Percentiles rank a stretch among this genome's conserved stretches.
phyloP scores from a whole-genome alignment of 1,140 invertebrate species.

The Trachymyrmex septentrionalis region DNA sequence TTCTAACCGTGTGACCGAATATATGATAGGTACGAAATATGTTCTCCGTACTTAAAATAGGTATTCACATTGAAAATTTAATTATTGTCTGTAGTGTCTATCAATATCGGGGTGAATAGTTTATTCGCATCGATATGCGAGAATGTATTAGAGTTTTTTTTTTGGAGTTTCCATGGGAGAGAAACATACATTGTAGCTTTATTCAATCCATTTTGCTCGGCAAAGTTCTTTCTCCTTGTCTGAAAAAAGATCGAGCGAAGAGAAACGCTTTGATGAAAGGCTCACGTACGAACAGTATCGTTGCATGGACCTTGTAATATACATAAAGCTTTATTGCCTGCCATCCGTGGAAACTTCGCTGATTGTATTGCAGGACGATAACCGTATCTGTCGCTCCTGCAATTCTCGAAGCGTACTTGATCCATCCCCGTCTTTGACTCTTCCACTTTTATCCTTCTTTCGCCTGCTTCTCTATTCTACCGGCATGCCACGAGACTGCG shows the following conservation, averaged over 20 bases:
- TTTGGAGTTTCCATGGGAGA: neutral
- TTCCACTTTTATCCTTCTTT: slow-evolving; percentile 51
- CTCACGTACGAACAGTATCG: slow-evolving; percentile 74
- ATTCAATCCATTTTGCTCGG: slow-evolving; percentile 57
- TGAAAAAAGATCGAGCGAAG: slow-evolving; percentile 51
- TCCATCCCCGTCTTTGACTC: slow-evolving; percentile 63
- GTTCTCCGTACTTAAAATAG: neutral
- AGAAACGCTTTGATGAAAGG: slow-evolving; percentile 73
- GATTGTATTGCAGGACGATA: slow-evolving; percentile 76
- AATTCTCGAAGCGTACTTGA: slow-evolving; percentile 69
- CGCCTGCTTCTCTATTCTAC: slow-evolving; percentile 38
- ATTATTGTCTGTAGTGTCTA: neutral
- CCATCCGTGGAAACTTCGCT: slow-evolving; percentile 75
- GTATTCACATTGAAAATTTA: slow-evolving; percentile 2
- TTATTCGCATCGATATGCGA: slow-evolving; percentile 6
- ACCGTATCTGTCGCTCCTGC: slow-evolving; percentile 68
- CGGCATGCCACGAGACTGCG: slow-evolving; percentile 41
- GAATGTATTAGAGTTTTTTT: slow-evolving; percentile 31
- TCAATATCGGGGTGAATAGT: slow-evolving; percentile 19
- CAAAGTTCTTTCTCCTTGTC: slow-evolving; percentile 49
- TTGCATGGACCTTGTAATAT: slow-evolving; percentile 72
- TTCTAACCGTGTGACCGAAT: neutral
- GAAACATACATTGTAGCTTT: slow-evolving; percentile 20
- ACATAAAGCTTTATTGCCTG: slow-evolving; percentile 77
- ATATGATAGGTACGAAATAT: neutral